These are phyloP conservation scores for Enteromius radiatus DNA, from an alignment of 2,797 vertebrate genomes.

Conservation along the genomic window DNA sequence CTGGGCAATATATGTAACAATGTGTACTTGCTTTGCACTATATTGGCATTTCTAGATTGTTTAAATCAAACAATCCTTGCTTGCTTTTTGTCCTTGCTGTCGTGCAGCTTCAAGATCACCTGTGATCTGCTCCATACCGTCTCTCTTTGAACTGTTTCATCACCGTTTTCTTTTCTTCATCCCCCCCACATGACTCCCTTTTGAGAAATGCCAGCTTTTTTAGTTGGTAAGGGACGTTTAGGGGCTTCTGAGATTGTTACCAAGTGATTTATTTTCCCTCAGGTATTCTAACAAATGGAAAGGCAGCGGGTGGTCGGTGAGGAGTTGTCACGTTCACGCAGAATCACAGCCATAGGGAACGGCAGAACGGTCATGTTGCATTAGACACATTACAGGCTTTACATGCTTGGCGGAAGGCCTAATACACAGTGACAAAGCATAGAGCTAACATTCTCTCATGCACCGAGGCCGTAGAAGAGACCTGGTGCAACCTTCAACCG, in stretches of 20 bases:
- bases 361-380: constrained; percentile 65
- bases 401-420: constrained; percentile 47
- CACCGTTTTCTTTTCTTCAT: neutral
- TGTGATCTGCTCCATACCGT: constrained; percentile 57
- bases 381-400: constrained; percentile 60
- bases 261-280: constrained; percentile 36
- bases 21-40: neutral
- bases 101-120: constrained; percentile 73
- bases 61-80: too few relatives aligned
- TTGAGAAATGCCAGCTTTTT: constrained; percentile 44
- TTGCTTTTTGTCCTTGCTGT: neutral
- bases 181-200: constrained; percentile 24
- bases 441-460: constrained; percentile 30
- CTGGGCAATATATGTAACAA: neutral
- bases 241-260: constrained; percentile 34
- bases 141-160: constrained; percentile 1
- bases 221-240: constrained; percentile 48
- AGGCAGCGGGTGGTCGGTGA: constrained; percentile 55
- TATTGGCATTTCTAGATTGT: neutral
- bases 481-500: constrained; percentile 9
- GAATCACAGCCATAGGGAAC: constrained; percentile 65
- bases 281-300: constrained; percentile 55
- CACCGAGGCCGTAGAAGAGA: neutral
- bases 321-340: constrained; percentile 55
- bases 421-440: constrained; percentile 45